phyloP scores from a whole-genome alignment of 2,888 invertebrate genomes.

The Harmothoe impar region DNA sequence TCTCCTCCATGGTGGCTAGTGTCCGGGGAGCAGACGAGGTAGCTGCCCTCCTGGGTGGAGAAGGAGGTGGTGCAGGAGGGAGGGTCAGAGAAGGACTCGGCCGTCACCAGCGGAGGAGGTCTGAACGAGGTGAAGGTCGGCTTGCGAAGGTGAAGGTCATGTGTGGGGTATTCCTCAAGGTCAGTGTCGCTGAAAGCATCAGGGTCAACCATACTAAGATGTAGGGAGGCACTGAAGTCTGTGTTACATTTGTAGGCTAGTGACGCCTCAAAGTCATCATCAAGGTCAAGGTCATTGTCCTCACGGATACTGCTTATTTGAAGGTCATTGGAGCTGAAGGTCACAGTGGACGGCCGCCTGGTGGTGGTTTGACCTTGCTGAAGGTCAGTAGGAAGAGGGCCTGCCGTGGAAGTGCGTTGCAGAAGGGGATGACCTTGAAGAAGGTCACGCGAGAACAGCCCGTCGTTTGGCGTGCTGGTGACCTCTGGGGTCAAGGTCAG shows the following conservation, averaged over 20 bases:
- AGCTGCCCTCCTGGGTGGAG: conserved; percentile 47
- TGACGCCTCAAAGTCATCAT: neutral
- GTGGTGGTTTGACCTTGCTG: neutral
- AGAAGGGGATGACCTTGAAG: neutral
- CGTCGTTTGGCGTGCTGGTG: too few species aligned
- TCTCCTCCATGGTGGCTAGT: neutral
- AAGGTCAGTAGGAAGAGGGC: neutral
- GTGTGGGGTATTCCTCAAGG: neutral
- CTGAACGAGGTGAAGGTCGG: conserved; percentile 39
- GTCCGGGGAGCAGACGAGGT: neutral
- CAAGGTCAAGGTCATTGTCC: neutral
- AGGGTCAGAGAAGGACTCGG: neutral
- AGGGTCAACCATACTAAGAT: neutral
- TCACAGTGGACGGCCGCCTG: too few species aligned
- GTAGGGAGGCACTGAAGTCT: conserved; percentile 24
- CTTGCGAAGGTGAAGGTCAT: neutral
- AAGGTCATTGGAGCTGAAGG: neutral
- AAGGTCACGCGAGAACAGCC: too few species aligned
- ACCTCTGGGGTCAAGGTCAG: conserved; percentile 37
- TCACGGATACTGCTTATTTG: neutral
- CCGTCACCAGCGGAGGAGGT: neutral
- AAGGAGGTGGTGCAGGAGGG: neutral
- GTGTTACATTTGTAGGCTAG: neutral
- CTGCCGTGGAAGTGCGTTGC: neutral
- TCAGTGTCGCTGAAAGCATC: neutral